Evolutionary conservation across 2,113 vertebrate genomes (phyloP).

Genomic region (Channa argus): DNA sequence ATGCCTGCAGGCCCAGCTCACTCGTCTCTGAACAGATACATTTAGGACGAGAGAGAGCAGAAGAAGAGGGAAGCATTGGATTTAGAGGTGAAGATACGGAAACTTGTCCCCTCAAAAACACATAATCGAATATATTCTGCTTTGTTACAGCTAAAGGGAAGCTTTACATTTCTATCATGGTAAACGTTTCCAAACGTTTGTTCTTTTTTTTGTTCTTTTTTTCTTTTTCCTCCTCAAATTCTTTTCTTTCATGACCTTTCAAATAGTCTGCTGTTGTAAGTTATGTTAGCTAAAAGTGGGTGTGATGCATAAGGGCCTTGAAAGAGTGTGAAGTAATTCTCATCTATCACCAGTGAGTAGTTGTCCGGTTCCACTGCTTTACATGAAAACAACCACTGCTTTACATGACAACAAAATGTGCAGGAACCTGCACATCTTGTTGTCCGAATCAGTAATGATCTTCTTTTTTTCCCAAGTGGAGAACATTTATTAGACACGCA

Average conservation of each 20-base stretch:
- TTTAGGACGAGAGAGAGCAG: slow-evolving; percentile 16
- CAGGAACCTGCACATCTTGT: slow-evolving; percentile 41
- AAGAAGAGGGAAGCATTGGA: not conserved
- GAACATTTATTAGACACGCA: slow-evolving; percentile 24
- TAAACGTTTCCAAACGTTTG: no score
- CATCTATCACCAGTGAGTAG: slow-evolving; percentile 6
- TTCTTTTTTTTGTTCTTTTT: not conserved
- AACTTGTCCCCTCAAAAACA: not conserved
- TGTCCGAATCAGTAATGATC: slow-evolving; percentile 39
- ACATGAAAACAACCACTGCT: no score
- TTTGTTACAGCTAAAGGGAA: not conserved
- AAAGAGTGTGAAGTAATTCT: not conserved
- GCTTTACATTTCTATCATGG: no score
- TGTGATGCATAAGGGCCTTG: not conserved
- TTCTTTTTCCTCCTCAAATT: not conserved
- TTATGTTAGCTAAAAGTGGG: not conserved
- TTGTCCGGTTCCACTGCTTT: slow-evolving; percentile 24
- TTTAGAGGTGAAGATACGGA: not conserved
- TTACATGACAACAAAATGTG: no score
- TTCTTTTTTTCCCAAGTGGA: slow-evolving; percentile 30
- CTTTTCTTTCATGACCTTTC: not conserved
- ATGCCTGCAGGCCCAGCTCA: slow-evolving; percentile 70
- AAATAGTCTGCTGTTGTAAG: not conserved
- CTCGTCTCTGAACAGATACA: slow-evolving; percentile 53
- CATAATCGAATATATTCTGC: not conserved